Percentiles rank a stretch among this genome's conserved stretches.
These are phyloP conservation scores for Oreochromis niloticus DNA, from an alignment of 2,113 vertebrate genomes.

Conservation along the genomic window DNA sequence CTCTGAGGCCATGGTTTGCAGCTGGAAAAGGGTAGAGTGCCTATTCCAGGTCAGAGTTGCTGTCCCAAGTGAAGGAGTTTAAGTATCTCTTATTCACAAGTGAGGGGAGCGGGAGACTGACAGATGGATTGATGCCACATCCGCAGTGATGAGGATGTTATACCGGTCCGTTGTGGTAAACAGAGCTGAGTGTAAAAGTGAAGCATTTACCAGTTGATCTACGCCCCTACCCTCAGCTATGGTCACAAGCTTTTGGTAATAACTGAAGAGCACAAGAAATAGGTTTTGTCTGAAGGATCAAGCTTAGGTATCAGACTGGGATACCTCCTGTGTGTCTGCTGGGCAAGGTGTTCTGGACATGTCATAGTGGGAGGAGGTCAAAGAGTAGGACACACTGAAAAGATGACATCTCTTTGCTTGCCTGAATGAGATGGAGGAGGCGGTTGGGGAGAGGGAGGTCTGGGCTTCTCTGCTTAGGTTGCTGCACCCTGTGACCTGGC, in stretches of 20 bases:
- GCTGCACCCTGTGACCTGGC: not conserved
- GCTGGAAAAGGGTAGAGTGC: not conserved
- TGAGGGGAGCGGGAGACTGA: not conserved
- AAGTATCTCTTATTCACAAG: not conserved
- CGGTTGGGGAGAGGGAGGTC: not conserved
- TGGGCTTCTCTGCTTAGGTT: not conserved
- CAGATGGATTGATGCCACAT: not conserved
- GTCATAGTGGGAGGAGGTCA: not conserved
- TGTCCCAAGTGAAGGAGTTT: not conserved
- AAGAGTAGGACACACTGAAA: not conserved
- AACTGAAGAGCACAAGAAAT: not conserved
- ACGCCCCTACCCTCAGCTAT: not conserved
- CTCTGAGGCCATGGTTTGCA: not conserved
- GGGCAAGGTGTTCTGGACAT: not conserved
- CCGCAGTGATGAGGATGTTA: not conserved
- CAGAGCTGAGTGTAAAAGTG: not conserved
- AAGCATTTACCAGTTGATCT: not conserved
- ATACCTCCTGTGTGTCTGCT: not conserved
- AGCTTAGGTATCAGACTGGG: not conserved
- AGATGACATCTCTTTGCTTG: not conserved
- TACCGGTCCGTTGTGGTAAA: not conserved
- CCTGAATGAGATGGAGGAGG: not conserved
- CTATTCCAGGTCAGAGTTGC: not conserved
- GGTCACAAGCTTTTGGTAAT: not conserved
- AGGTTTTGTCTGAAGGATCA: accelerated